A percentile compares a stretch with the other conserved stretches of the same genome.
phyloP scores from a whole-genome alignment of 2,113 vertebrate species.

The Antechinus flavipes region DNA sequence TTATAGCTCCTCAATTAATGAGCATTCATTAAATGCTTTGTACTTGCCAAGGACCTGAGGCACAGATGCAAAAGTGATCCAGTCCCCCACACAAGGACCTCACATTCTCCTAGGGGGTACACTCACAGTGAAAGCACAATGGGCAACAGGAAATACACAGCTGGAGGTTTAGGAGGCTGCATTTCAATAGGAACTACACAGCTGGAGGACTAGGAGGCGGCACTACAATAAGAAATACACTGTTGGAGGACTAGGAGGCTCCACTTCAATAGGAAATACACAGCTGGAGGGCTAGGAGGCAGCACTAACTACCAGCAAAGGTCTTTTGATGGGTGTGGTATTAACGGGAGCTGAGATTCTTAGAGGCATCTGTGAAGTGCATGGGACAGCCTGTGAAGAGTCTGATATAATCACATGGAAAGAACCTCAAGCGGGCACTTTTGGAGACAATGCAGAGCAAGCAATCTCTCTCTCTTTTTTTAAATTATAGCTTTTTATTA shows the following conservation, averaged over 20 bases:
- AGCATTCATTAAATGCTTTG: background rate
- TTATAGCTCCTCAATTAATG: background rate
- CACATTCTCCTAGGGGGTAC: background rate
- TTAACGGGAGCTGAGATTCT: background rate
- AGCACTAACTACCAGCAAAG: background rate
- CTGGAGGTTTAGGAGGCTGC: no score
- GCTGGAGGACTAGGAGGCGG: no score
- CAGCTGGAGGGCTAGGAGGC: no score
- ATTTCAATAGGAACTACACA: no score
- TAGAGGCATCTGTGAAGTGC: background rate
- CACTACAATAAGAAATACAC: no score
- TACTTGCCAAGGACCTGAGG: background rate
- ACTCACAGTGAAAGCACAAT: background rate
- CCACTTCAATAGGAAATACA: no score
- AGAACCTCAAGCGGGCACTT: background rate
- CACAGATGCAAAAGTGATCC: background rate
- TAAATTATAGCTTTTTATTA: no score
- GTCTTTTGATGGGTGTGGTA: background rate
- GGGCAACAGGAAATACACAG: no score
- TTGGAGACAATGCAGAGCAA: background rate
- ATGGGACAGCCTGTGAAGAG: background rate
- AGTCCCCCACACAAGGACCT: background rate
- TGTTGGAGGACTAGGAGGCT: no score
- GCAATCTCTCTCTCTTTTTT: no score
- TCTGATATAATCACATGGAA: background rate